Conservation (phyloP, 35 echinoderm and acorn worm genomes). For the Apostichopus californicus region DNA sequence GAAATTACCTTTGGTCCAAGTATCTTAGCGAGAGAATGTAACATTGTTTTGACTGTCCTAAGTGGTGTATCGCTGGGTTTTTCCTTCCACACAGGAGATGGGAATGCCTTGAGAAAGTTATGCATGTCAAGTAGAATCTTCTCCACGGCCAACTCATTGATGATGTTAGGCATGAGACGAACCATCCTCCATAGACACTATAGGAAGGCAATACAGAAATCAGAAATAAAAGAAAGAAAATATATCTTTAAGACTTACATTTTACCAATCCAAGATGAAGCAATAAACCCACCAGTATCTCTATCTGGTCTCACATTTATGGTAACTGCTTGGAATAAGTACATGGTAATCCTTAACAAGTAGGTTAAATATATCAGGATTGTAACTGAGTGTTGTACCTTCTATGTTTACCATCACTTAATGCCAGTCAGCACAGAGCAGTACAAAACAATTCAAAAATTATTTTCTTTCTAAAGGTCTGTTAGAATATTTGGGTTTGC, state of each 20-base stretch:
- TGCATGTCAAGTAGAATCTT: conserved; percentile 85
- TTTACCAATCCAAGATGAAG: neutral
- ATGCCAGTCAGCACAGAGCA: no score
- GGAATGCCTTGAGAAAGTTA: conserved; percentile 91
- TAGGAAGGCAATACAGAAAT: neutral
- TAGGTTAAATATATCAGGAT: no score
- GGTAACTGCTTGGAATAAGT: no score
- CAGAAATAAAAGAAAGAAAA: neutral
- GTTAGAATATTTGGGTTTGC: no score
- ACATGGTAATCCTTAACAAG: no score
- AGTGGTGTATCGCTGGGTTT: conserved; percentile 81
- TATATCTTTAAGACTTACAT: neutral
- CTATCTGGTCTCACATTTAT: no score
- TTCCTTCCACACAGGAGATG: conserved; percentile 82
- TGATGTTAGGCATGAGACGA: conserved; percentile 88
- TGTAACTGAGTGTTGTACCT: no score
- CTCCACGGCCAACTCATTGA: conserved; percentile 81
- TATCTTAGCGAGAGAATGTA: conserved; percentile 97
- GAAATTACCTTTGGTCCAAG: conserved; percentile 79
- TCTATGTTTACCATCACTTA: no score
- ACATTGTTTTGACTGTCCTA: conserved; percentile 93
- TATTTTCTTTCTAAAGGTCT: no score
- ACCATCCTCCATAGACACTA: conserved; percentile 99
- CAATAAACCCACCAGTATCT: no score
- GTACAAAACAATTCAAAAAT: no score